Conservation (phyloP, 2,797 vertebrate genomes). For the Tachyglossus aculeatus region DNA sequence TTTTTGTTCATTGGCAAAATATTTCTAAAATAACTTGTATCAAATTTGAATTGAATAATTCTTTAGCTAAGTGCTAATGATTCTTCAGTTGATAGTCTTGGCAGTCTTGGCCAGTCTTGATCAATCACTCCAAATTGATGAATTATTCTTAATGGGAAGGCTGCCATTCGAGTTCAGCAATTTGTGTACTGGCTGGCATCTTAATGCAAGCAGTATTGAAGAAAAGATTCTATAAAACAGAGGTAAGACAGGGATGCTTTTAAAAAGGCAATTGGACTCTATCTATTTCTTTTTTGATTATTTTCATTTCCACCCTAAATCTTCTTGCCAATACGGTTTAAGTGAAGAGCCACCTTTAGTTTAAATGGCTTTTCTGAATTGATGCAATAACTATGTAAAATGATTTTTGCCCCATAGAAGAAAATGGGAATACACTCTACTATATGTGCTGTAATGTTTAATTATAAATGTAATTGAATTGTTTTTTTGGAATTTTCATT, state of each 20-base stretch:
- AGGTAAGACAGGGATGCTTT: neutral
- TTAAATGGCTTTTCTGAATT: constrained; percentile 36
- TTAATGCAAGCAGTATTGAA: neutral
- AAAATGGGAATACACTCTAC: constrained; percentile 46
- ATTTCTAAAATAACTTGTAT: no score
- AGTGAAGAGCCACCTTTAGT: neutral
- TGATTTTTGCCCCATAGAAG: constrained; percentile 34
- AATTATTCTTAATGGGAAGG: neutral
- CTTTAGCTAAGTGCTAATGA: no score
- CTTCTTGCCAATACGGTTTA: neutral
- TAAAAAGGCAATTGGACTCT: neutral
- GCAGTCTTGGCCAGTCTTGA: neutral
- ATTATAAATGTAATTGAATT: constrained; percentile 21
- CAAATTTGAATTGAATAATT: no score
- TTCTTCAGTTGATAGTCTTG: neutral
- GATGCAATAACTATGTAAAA: constrained; percentile 29
- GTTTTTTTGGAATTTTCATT: neutral
- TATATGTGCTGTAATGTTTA: constrained; percentile 35
- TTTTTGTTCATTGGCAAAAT: no score
- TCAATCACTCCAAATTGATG: neutral
- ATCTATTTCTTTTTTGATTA: neutral
- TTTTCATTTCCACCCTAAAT: no score
- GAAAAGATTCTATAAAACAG: neutral
- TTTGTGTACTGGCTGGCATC: neutral
- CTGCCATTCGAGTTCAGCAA: neutral